A percentile compares a stretch with the other conserved stretches of the same genome.
phyloP scores from a whole-genome alignment of 2,888 invertebrate genomes.

The Lycia hirtaria region DNA sequence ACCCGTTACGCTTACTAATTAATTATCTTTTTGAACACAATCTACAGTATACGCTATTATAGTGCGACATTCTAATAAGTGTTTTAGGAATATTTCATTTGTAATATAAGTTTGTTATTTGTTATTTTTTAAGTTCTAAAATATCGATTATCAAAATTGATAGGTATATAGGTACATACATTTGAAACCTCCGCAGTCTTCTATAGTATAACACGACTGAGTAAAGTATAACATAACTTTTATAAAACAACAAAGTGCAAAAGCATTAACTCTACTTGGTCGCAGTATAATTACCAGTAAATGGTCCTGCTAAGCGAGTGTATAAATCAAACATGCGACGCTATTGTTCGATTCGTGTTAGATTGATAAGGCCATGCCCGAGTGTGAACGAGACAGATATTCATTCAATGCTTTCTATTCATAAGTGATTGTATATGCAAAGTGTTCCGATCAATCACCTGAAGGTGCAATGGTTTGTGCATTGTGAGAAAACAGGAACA shows the following conservation, averaged over 20 bases:
- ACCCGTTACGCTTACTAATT: too few relatives aligned
- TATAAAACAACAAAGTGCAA: conserved; percentile 38
- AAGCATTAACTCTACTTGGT: conserved; percentile 68
- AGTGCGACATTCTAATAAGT: too few relatives aligned
- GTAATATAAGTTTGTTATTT: too few relatives aligned
- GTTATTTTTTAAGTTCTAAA: too few relatives aligned
- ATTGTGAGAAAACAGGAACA: neutral
- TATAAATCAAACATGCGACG: conserved; percentile 85
- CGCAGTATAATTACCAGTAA: conserved; percentile 82
- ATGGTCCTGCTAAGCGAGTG: conserved; percentile 85
- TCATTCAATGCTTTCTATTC: conserved; percentile 76
- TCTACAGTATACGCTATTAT: too few relatives aligned
- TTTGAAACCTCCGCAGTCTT: neutral
- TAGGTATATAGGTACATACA: too few relatives aligned
- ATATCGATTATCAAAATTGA: too few relatives aligned
- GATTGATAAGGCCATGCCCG: conserved; percentile 84
- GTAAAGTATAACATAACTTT: neutral
- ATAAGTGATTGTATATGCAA: conserved; percentile 71
- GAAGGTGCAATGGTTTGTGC: conserved; percentile 8
- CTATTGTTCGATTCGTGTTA: conserved; percentile 85
- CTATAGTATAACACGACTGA: neutral
- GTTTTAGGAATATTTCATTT: too few relatives aligned
- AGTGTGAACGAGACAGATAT: conserved; percentile 83
- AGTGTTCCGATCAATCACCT: conserved; percentile 46
- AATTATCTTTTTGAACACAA: too few relatives aligned